Base-by-base conservation (phyloP, 2,888 invertebrate genomes). In the Halictus ligatus region DNA sequence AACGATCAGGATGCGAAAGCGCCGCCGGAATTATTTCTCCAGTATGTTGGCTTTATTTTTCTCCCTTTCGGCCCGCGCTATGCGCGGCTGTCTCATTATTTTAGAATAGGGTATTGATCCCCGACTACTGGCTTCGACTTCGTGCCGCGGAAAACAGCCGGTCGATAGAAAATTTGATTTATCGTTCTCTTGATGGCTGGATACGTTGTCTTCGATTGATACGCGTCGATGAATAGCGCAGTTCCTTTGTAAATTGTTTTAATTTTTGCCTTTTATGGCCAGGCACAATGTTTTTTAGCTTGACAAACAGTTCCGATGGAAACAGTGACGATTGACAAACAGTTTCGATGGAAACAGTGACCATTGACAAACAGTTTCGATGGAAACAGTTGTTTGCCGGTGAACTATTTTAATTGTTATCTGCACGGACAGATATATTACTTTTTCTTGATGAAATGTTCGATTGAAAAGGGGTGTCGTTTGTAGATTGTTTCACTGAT, bases 1-100 rank as follows among this genome's bases (percentile, higher is more conserved):
- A 79, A 69, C 75, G 74, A 83, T 80, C 69, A 29, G 50, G 54
- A 83, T 8, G 75, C 58, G 43, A 46, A 29, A n/a, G 0, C 40
- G 69, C 21, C 43, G 48, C 15, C n/a, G 8, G 40, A 43, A 73
- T 46, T 48, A 25, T n/a, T 81, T 81, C 48, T 13, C 40, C 43
- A 35, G 25, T 43, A 25, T 58, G 15, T n/a, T 25, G 40, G 13
- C 40, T n/a, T 21, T 40, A 71, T 71, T 71, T 71, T 43, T 43
- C 29, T 72, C 64, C 29, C 58, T 46, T 2, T n/a, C 25, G 48
- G 29, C 18, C 18, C 2, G 72, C n/a, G n/a, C 43, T 43, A 71
- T 72, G 50, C 12, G 6, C 58, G 58, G 58, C 5, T 54, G 67
- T 69, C 67, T 69, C n/a, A 25, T 54, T 25, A 15, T 35, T 48